Percentiles rank a stretch among this genome's conserved stretches.
Evolutionary conservation across 2,888 invertebrate species (phyloP).

Genomic region (Drosophila planitibia): DNA sequence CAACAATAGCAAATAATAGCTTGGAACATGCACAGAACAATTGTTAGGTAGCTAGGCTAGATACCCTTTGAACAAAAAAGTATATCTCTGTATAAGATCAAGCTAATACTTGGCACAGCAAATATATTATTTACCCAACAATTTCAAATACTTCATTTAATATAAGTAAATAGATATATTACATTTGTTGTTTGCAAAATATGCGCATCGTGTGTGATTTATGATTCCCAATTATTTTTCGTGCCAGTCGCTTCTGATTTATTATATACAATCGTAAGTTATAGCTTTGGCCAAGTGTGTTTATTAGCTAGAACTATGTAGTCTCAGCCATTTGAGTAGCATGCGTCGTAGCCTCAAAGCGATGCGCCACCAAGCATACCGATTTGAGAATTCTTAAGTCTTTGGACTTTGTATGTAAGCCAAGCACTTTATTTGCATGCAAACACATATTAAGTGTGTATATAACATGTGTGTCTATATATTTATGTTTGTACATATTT

Average conservation of each 20-base stretch:
- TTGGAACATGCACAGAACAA: conserved; percentile 13
- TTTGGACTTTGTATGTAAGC: conserved; percentile 33
- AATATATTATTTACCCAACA: not conserved
- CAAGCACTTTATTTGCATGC: conserved; percentile 42
- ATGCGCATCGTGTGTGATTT: not conserved
- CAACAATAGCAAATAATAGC: conserved; percentile 11
- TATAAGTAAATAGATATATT: not conserved
- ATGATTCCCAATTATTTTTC: not conserved
- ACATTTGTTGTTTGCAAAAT: not conserved
- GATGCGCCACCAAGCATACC: conserved; percentile 47
- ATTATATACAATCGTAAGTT: not conserved
- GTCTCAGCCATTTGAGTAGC: conserved; percentile 24
- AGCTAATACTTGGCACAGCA: not conserved
- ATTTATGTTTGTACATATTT: conserved; percentile 13
- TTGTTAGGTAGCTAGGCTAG: not conserved
- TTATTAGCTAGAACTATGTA: conserved; percentile 31
- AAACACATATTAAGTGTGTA: conserved; percentile 12
- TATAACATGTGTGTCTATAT: not conserved
- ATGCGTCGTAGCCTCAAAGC: conserved; percentile 41
- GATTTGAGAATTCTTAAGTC: conserved; percentile 24
- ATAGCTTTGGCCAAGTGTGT: not conserved
- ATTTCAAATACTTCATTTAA: not conserved
- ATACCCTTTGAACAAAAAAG: not conserved
- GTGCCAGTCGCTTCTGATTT: not conserved
- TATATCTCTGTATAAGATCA: not conserved